These are phyloP conservation scores for Setipinna tenuifilis DNA, from an alignment of 2,797 vertebrate species.

Conservation along the genomic window DNA sequence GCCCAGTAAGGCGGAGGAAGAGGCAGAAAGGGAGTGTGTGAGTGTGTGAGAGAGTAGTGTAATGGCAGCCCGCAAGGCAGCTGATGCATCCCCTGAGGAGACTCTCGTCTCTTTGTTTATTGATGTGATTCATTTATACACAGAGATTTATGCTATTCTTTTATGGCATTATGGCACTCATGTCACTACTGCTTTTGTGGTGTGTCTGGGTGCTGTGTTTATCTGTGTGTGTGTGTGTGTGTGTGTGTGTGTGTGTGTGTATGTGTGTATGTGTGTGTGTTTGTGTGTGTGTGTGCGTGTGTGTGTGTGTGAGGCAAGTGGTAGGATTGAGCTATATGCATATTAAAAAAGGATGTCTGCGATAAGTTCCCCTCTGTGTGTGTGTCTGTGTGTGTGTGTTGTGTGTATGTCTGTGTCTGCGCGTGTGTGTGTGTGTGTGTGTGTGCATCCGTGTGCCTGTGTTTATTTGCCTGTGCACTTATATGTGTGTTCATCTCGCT, in stretches of 20 bases:
- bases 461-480: background rate
- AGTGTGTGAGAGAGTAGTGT: background rate
- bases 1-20: background rate
- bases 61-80: conserved; percentile 41
- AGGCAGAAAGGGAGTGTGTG: background rate
- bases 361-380: background rate
- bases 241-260: background rate
- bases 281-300: background rate
- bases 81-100: conserved; percentile 39
- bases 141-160: conserved; percentile 42
- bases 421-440: conserved; percentile 23
- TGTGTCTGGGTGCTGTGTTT: too few relatives aligned
- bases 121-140: conserved; percentile 52
- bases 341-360: background rate
- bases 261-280: background rate
- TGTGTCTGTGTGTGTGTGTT: conserved; percentile 18
- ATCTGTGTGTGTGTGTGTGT: background rate
- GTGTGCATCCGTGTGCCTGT: background rate
- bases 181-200: background rate
- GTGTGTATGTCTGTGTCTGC: conserved; percentile 26
- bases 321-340: background rate
- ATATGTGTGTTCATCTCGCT: conserved; percentile 14
- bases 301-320: background rate
- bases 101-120: conserved; percentile 44
- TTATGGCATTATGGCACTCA: conserved; percentile 3